These are phyloP conservation scores for Lasioglossum malachurum DNA, from an alignment of 2,888 invertebrate species.

Conservation along the genomic window DNA sequence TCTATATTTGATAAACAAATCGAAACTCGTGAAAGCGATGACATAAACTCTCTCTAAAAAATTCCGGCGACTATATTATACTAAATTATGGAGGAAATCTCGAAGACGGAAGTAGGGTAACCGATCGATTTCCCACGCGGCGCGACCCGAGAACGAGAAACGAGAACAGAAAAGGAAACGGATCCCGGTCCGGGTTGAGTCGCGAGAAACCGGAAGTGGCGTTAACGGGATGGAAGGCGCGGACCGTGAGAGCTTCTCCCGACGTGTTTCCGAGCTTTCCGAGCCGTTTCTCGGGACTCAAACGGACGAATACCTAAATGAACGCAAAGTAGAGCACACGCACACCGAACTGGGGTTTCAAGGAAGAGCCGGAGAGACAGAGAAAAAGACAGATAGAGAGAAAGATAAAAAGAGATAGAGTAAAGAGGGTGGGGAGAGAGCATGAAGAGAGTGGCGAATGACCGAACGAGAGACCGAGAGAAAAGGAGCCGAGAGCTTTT, in stretches of 20 bases:
- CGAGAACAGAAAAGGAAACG: conserved; percentile 17
- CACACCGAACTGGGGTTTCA: conserved; percentile 52
- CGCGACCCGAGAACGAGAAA: not conserved
- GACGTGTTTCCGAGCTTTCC: not conserved
- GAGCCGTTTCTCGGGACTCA: conserved; percentile 60
- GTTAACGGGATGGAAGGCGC: not conserved
- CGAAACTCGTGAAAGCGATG: not conserved
- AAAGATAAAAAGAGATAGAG: not conserved
- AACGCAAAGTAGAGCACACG: conserved; percentile 68
- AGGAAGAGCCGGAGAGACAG: conserved; percentile 1
- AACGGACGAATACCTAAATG: conserved; percentile 52
- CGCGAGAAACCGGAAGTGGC: conserved; percentile 29
- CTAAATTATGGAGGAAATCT: not conserved
- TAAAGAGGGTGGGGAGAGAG: conserved; percentile 18
- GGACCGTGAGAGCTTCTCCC: not conserved
- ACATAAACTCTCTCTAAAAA: not conserved
- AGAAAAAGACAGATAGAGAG: conserved; percentile 16
- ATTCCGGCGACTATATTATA: not conserved
- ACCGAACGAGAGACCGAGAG: conserved; percentile 45
- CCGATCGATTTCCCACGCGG: not conserved
- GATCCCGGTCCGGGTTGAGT: conserved; percentile 39
- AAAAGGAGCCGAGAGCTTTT: conserved; percentile 50
- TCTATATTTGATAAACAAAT: not conserved
- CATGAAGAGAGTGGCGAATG: conserved; percentile 45
- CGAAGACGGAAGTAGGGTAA: not conserved